phyloP scores from a whole-genome alignment of 1,140 invertebrate species.

The Epicauta chinensis region DNA sequence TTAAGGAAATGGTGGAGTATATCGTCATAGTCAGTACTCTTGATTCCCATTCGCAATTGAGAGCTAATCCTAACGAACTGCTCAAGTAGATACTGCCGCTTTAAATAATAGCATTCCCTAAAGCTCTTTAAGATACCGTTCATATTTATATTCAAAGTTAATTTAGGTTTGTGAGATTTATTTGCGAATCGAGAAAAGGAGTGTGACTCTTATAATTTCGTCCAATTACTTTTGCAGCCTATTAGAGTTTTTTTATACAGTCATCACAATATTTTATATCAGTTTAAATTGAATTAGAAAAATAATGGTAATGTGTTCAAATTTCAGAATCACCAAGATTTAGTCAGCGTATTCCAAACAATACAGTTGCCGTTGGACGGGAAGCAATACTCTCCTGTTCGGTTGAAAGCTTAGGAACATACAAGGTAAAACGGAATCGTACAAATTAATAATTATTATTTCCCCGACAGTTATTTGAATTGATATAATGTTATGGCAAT shows the following conservation, averaged over 20 bases:
- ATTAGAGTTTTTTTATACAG: no score
- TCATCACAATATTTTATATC: no score
- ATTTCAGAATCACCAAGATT: conserved; percentile 73
- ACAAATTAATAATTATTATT: no score
- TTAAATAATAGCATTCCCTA: conserved; percentile 24
- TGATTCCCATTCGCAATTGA: conserved; percentile 21
- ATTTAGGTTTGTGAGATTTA: conserved; percentile 28
- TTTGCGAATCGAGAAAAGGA: neutral
- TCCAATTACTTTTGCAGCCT: no score
- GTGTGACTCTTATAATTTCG: no score
- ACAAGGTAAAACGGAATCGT: conserved; percentile 59
- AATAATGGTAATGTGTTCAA: no score
- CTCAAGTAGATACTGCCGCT: conserved; percentile 24
- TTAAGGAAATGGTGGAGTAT: conserved; percentile 17
- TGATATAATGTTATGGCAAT: neutral
- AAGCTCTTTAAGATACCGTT: conserved; percentile 20
- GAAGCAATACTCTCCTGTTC: conserved; percentile 77
- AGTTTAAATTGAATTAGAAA: no score
- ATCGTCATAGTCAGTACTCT: conserved; percentile 7
- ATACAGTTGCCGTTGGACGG: conserved; percentile 73
- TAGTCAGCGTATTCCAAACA: conserved; percentile 73
- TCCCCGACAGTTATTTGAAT: neutral
- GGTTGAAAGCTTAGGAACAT: conserved; percentile 73
- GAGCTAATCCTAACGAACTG: conserved; percentile 25
- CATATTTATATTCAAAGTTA: conserved; percentile 31